Conservation (phyloP, 1,140 invertebrate species). For the Lepidotrigona ventralis region DNA sequence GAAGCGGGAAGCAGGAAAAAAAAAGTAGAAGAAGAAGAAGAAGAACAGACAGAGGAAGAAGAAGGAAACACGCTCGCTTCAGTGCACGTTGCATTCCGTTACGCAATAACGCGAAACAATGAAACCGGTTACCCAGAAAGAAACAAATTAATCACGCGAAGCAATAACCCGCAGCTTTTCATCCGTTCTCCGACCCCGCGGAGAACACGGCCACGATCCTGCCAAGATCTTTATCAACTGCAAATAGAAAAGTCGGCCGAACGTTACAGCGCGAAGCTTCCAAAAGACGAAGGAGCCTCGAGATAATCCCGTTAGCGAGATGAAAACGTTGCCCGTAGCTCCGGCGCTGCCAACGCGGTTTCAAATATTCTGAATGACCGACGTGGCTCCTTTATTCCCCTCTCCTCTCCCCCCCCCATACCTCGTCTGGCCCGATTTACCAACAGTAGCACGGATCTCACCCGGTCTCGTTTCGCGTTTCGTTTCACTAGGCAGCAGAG, state of each 20-base stretch:
- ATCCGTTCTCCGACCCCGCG: not conserved
- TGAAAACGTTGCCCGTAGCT: slow-evolving; percentile 17
- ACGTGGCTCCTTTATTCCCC: not conserved
- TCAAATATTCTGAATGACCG: slow-evolving; percentile 21
- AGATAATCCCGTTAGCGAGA: slow-evolving; percentile 26
- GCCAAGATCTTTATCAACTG: slow-evolving; percentile 2
- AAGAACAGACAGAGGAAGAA: no score
- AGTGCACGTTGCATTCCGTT: slow-evolving; percentile 2
- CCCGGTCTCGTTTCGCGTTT: not conserved
- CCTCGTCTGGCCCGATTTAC: not conserved
- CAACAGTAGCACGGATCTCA: not conserved
- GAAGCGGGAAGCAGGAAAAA: not conserved
- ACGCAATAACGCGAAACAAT: slow-evolving; percentile 22
- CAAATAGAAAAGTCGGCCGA: slow-evolving; percentile 10
- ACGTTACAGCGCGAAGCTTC: not conserved
- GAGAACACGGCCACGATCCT: not conserved
- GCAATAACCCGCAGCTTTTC: slow-evolving; percentile 30
- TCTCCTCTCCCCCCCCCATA: no score
- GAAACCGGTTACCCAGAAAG: slow-evolving; percentile 19
- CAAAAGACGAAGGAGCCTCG: slow-evolving; percentile 7
- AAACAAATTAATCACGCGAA: slow-evolving; percentile 27
- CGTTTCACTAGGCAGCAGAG: not conserved
- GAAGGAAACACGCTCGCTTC: not conserved
- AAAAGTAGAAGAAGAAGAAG: no score
- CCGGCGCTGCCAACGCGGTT: not conserved